These are phyloP conservation scores for Denticeps clupeoides DNA, from an alignment of 2,797 vertebrate species.

Conservation along the genomic window DNA sequence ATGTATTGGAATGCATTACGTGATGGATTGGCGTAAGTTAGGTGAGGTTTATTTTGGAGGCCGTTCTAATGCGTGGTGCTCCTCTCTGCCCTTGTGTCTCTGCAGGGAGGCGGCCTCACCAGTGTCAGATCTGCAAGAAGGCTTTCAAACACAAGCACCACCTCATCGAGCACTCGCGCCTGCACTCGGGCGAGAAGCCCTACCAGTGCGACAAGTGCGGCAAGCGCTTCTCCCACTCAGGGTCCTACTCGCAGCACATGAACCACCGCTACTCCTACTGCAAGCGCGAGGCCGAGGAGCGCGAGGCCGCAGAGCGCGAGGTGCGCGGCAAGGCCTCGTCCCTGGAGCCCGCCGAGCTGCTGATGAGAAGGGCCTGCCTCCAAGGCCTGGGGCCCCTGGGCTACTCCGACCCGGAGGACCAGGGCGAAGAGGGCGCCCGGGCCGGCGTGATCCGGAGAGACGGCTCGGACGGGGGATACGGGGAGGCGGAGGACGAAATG, in stretches of 20 bases:
- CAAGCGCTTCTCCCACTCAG: constrained; percentile 95
- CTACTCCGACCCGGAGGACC: constrained; percentile 83
- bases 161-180: constrained; percentile 91
- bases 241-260: constrained; percentile 98
- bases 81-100: constrained; percentile 42
- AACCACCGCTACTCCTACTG: constrained; percentile 98
- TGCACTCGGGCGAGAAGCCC: constrained; percentile 96
- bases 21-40: too few species aligned
- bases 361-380: constrained; percentile 81
- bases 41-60: background rate
- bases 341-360: constrained; percentile 80
- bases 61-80: constrained; percentile 9
- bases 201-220: constrained; percentile 97
- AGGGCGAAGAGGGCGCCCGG: constrained; percentile 47
- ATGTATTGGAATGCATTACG: too few species aligned
- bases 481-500: constrained; percentile 48
- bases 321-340: constrained; percentile 72
- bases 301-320: constrained; percentile 82
- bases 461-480: constrained; percentile 28
- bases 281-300: constrained; percentile 92
- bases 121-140: constrained; percentile 97
- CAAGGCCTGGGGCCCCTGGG: constrained; percentile 81
- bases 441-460: constrained; percentile 40
- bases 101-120: constrained; percentile 91
- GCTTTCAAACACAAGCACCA: constrained; percentile 99